Conservation (phyloP, 1,140 invertebrate genomes). For the Ceratitis capitata region DNA sequence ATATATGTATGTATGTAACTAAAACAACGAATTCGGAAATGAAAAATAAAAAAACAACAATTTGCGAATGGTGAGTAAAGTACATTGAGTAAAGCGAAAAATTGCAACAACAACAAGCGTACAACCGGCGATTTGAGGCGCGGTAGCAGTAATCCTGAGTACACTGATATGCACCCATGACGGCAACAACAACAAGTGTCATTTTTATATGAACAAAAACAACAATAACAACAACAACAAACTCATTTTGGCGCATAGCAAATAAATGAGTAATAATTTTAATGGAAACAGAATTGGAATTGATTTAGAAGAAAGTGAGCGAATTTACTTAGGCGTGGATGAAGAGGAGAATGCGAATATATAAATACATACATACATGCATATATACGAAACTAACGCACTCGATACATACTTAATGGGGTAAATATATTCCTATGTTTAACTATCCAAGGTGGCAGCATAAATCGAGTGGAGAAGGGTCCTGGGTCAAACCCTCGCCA, state of each 20-base stretch:
- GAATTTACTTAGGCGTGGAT: background rate
- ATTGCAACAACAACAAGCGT: constrained; percentile 32
- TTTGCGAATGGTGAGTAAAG: background rate
- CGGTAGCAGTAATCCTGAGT: background rate
- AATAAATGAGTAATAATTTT: constrained; percentile 28
- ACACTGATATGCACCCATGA: background rate
- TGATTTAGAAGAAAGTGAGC: background rate
- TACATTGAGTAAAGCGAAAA: background rate
- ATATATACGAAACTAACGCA: too few species aligned
- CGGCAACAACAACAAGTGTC: background rate
- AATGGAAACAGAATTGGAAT: background rate
- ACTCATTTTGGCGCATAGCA: background rate
- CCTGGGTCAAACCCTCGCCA: too few species aligned
- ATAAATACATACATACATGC: background rate
- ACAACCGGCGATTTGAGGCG: constrained; percentile 38
- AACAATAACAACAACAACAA: constrained; percentile 13
- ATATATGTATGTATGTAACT: background rate
- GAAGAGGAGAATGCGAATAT: background rate
- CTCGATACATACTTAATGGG: too few species aligned
- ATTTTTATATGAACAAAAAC: background rate
- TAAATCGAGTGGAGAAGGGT: too few species aligned
- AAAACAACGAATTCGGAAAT: background rate
- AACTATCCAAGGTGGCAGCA: too few species aligned
- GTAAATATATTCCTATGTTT: too few species aligned
- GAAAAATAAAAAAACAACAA: background rate